These are phyloP conservation scores for Tetraneura akinire DNA, from an alignment of 1,140 invertebrate genomes.

Conservation along the genomic window DNA sequence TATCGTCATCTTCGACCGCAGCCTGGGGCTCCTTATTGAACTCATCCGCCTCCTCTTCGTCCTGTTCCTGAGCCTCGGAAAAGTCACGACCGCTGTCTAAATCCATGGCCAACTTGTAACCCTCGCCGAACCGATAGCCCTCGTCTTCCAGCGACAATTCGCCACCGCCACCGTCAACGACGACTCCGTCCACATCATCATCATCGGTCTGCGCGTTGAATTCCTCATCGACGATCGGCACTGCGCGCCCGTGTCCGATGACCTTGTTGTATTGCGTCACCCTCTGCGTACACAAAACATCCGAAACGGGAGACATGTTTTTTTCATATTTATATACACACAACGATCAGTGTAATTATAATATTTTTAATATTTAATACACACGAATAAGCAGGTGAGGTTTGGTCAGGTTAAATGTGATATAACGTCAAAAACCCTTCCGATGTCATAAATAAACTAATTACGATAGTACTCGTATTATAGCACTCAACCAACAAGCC, in stretches of 20 bases:
- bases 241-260: constrained; percentile 29
- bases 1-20: background rate
- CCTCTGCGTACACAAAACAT: constrained; percentile 16
- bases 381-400: too few species aligned
- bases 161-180: background rate
- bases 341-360: too few species aligned
- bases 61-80: background rate
- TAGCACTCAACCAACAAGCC: too few species aligned
- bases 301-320: background rate
- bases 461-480: too few species aligned
- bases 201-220: background rate
- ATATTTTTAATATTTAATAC: too few species aligned
- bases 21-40: background rate
- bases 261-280: constrained; percentile 33
- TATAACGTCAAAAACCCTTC: too few species aligned
- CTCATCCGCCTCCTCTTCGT: constrained; percentile 30
- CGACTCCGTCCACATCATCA: background rate
- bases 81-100: background rate
- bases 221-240: background rate
- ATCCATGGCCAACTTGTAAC: constrained; percentile 15
- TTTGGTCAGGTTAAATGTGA: too few species aligned
- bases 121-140: constrained; percentile 43
- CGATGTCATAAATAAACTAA: too few species aligned
- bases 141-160: constrained; percentile 19
- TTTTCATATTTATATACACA: too few species aligned